Evolutionary conservation across 1,140 invertebrate species (phyloP).

Genomic region (Bombus haemorrhoidalis): DNA sequence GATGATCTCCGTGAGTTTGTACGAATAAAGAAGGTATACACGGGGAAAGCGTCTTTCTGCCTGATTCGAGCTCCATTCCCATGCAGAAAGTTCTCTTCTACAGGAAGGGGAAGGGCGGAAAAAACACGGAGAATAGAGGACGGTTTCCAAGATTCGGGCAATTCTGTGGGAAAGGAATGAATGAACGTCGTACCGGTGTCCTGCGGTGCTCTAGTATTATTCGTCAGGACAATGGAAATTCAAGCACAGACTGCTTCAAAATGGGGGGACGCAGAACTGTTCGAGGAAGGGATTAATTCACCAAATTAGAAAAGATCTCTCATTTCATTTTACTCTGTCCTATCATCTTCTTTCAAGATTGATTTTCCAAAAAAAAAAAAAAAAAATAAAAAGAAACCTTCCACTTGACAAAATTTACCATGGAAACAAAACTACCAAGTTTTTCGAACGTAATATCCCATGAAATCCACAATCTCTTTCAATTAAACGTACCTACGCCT

Average conservation of each 20-base stretch:
- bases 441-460: too few species aligned
- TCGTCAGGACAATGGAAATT: constrained; percentile 69
- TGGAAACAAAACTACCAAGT: too few species aligned
- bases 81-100: constrained; percentile 55
- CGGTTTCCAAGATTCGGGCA: constrained; percentile 77
- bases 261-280: not conserved
- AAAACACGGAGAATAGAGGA: constrained; percentile 74
- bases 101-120: constrained; percentile 59
- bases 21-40: constrained; percentile 59
- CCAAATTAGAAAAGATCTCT: constrained; percentile 58
- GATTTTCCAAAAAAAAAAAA: not conserved
- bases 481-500: too few species aligned
- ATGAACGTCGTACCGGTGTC: constrained; percentile 63
- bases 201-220: constrained; percentile 72
- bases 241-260: constrained; percentile 52
- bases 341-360: not conserved
- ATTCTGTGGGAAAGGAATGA: constrained; percentile 79
- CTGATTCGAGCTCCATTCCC: constrained; percentile 59
- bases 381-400: not conserved
- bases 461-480: too few species aligned
- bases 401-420: not conserved
- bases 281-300: constrained; percentile 45
- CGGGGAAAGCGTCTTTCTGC: constrained; percentile 35
- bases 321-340: not conserved
- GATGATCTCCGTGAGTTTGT: constrained; percentile 56